Evolutionary conservation across 2,888 invertebrate species (phyloP).

Genomic region (Dermolepida albohirtum): DNA sequence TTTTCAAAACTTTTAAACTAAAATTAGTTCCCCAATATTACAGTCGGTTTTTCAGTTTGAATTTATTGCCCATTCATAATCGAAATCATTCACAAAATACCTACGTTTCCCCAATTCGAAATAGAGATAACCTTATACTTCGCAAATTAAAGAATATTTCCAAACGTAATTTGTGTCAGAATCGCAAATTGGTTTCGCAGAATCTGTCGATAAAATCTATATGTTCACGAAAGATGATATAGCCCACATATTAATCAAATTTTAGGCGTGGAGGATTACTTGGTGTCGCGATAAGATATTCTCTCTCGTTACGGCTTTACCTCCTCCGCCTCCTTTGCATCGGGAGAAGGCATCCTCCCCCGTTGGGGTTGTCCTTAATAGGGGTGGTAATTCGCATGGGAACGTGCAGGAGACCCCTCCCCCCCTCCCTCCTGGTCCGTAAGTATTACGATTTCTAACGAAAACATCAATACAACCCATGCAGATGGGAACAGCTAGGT

Average conservation of each 20-base stretch:
- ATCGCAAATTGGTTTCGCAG: constrained; percentile 27
- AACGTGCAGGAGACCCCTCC: constrained; percentile 17
- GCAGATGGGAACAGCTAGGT: constrained; percentile 27
- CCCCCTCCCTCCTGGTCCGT: constrained; percentile 7
- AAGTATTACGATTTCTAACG: constrained; percentile 35
- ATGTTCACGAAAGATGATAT: constrained; percentile 51
- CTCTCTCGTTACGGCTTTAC: constrained; percentile 22
- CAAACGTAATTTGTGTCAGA: constrained; percentile 23
- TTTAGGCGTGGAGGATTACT: constrained; percentile 59
- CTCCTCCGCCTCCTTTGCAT: constrained; percentile 15
- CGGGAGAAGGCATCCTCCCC: constrained; percentile 3
- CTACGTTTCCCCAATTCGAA: constrained; percentile 8
- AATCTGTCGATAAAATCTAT: constrained; percentile 51
- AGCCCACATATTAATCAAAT: constrained; percentile 60
- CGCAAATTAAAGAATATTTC: constrained; percentile 32
- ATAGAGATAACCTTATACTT: constrained; percentile 10
- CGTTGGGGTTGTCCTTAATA: constrained; percentile 33
- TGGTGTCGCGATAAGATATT: constrained; percentile 57
- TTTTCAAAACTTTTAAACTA: too few relatives aligned
- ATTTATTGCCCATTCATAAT: constrained; percentile 12
- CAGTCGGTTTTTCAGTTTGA: neutral
- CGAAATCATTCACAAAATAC: constrained; percentile 22
- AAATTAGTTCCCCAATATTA: too few relatives aligned
- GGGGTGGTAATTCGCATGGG: constrained; percentile 40
- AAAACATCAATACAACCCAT: constrained; percentile 34